These are phyloP conservation scores for Virgularia gustaviana DNA, from an alignment of 92 coral and sea anemone genomes.

Conservation along the genomic window DNA sequence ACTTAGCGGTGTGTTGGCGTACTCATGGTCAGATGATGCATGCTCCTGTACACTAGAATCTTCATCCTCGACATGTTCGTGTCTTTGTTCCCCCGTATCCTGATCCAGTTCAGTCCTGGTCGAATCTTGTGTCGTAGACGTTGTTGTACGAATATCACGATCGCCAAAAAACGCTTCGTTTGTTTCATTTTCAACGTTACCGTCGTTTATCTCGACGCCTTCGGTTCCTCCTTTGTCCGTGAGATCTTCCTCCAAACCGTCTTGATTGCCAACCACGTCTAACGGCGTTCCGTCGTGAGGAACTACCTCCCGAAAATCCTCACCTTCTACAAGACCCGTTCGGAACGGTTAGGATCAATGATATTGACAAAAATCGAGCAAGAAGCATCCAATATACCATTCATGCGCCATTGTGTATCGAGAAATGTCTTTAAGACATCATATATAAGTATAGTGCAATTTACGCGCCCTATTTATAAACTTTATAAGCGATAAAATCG, in stretches of 20 bases:
- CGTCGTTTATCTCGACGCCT: background rate
- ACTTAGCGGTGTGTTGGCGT: too few species aligned
- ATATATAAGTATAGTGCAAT: too few species aligned
- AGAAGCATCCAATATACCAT: too few species aligned
- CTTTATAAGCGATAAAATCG: too few species aligned
- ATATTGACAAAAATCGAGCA: too few species aligned
- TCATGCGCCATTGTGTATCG: too few species aligned
- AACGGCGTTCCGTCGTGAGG: too few species aligned
- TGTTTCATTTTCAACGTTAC: background rate
- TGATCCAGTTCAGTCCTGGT: background rate
- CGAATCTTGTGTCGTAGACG: background rate
- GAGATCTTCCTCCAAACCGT: background rate
- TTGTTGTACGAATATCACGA: background rate
- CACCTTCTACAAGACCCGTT: background rate
- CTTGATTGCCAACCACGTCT: too few species aligned
- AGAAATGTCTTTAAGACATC: too few species aligned
- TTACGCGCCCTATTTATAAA: too few species aligned
- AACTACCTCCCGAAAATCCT: background rate
- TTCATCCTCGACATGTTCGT: background rate
- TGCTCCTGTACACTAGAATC: background rate
- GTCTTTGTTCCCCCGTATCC: background rate
- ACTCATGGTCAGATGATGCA: background rate
- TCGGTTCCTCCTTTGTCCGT: conserved; percentile 7
- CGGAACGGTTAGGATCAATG: too few species aligned
- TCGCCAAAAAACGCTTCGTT: background rate